Conservation (phyloP, 2,888 invertebrate species). For the Hylaea fasciaria region DNA sequence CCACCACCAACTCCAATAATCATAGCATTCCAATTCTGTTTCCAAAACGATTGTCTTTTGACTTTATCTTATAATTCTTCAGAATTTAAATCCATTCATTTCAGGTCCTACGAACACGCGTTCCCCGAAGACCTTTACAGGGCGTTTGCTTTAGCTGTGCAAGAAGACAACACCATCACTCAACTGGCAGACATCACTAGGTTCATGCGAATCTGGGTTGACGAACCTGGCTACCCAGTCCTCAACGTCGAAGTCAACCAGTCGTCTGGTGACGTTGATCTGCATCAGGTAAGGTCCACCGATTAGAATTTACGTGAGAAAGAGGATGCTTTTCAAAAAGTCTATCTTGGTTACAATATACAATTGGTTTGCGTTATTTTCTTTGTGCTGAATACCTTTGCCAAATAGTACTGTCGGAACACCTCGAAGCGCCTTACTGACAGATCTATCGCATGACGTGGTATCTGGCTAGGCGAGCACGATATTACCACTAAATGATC, state of each 20-base stretch:
- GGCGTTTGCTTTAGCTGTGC: conserved; percentile 62
- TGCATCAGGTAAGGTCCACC: conserved; percentile 64
- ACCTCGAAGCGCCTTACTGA: no score
- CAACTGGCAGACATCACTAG: conserved; percentile 48
- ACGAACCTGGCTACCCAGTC: conserved; percentile 86
- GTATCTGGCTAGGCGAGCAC: no score
- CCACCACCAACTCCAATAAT: no score
- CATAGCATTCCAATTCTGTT: no score
- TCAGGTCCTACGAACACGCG: conserved; percentile 67
- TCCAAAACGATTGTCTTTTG: no score
- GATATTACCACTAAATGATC: no score
- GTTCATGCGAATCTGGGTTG: conserved; percentile 83
- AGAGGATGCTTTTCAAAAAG: no score
- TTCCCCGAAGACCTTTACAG: conserved; percentile 66
- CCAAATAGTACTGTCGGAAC: no score
- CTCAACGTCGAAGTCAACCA: conserved; percentile 77
- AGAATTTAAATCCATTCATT: background rate
- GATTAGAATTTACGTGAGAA: background rate
- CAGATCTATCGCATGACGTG: no score
- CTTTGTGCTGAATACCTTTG: no score
- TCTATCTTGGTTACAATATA: no score
- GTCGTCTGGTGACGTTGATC: conserved; percentile 55
- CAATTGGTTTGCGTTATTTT: no score
- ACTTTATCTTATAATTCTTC: background rate
- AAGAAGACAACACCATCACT: conserved; percentile 51